Percentiles rank a stretch among this genome's conserved stretches.
These are phyloP conservation scores for Coptodon bakossiorum DNA, from an alignment of 2,113 vertebrate genomes.

Conservation along the genomic window DNA sequence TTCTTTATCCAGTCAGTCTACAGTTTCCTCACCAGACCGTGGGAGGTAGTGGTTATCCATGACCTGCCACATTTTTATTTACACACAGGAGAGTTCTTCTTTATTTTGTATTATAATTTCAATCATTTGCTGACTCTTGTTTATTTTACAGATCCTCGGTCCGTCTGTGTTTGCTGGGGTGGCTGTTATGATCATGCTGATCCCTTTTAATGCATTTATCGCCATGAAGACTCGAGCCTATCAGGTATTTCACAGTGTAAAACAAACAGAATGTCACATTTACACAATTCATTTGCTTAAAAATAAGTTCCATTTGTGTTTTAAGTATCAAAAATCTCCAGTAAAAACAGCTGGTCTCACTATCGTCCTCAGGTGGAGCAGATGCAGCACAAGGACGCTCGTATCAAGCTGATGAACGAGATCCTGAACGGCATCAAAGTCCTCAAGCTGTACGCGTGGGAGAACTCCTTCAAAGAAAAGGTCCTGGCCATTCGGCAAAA, in stretches of 20 bases:
- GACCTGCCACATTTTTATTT: neutral
- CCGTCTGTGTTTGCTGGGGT: constrained; percentile 88
- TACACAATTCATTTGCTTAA: neutral
- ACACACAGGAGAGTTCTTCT: neutral
- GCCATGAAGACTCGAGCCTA: constrained; percentile 85
- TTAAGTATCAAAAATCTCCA: neutral
- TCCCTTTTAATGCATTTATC: constrained; percentile 88
- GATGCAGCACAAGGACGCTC: constrained; percentile 88
- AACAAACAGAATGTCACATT: neutral
- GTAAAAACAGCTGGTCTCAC: neutral
- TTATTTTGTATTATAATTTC: neutral
- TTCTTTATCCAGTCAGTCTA: neutral
- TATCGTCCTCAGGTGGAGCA: constrained; percentile 76
- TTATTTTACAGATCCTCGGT: constrained; percentile 76
- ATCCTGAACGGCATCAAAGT: constrained; percentile 94
- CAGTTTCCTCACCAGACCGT: neutral
- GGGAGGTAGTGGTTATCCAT: neutral
- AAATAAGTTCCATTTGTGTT: accelerated
- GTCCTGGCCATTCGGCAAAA: constrained; percentile 80
- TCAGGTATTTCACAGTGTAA: constrained; percentile 73
- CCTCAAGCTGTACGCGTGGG: constrained; percentile 96
- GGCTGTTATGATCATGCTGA: constrained; percentile 88
- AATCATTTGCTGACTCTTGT: neutral
- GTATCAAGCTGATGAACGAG: constrained; percentile 94
- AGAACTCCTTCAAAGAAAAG: constrained; percentile 82